A percentile compares a stretch with the other conserved stretches of the same genome.
Conservation (phyloP, 2,113 vertebrate species). For the Haliaeetus leucogaster region DNA sequence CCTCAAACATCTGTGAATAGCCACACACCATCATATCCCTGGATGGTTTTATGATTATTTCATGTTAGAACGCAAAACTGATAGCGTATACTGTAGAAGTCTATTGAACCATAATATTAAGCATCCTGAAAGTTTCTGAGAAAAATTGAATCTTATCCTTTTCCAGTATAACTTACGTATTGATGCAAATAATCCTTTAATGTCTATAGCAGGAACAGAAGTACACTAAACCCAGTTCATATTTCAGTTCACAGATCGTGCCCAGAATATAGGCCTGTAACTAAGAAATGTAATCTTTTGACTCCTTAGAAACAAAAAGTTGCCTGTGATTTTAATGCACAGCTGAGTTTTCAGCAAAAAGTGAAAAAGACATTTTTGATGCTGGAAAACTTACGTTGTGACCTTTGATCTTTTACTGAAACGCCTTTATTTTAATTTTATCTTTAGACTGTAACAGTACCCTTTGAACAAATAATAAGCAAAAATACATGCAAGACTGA, state of each 20-base stretch:
- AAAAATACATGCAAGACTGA: neutral
- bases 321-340: neutral
- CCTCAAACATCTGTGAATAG: neutral
- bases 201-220: constrained; percentile 13
- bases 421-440: neutral
- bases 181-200: constrained; percentile 27
- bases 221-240: neutral
- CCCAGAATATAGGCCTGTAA: neutral
- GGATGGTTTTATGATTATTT: neutral
- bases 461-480: neutral
- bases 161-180: neutral
- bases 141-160: neutral
- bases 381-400: neutral
- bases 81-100: neutral
- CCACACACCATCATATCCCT: neutral
- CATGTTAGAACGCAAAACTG: neutral
- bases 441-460: neutral
- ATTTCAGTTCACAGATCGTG: neutral
- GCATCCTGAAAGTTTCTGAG: neutral
- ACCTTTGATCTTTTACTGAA: neutral
- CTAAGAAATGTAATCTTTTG: neutral
- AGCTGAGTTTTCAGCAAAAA: neutral
- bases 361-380: neutral
- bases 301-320: neutral
- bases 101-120: neutral